Percentiles rank a stretch among this genome's conserved stretches.
These are phyloP conservation scores for Ptilorrhoa leucosticta DNA, from an alignment of 2,113 vertebrate genomes.

Conservation along the genomic window DNA sequence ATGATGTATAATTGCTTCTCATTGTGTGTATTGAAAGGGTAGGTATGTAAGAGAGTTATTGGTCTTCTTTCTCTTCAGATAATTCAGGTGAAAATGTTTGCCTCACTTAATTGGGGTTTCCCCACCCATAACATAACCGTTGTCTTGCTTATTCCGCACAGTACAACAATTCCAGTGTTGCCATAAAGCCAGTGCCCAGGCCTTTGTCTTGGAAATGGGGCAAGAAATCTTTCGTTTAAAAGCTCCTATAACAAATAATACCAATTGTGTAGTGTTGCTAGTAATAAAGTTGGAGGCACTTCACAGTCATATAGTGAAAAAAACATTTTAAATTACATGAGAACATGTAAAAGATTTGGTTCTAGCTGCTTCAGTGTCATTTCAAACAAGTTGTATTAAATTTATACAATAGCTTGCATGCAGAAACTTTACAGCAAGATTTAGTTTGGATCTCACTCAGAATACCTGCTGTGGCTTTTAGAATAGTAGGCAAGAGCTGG, in stretches of 20 bases:
- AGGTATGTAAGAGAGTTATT: neutral
- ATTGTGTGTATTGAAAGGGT: neutral
- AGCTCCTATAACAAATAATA: neutral
- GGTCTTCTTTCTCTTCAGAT: neutral
- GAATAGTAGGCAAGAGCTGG: neutral
- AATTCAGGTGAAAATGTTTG: neutral
- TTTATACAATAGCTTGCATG: neutral
- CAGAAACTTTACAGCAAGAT: neutral
- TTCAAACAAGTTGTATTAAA: neutral
- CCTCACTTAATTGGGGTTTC: neutral
- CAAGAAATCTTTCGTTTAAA: neutral
- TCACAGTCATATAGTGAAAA: neutral
- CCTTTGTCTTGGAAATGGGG: neutral
- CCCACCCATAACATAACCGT: neutral
- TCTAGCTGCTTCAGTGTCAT: neutral
- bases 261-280: neutral
- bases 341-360: neutral
- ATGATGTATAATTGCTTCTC: neutral
- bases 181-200: neutral
- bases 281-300: neutral
- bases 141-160: neutral
- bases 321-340: neutral
- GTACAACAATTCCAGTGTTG: neutral
- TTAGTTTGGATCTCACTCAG: neutral
- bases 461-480: slow-evolving; percentile 1